Conservation (phyloP, 2,113 vertebrate genomes). For the Turnix velox region DNA sequence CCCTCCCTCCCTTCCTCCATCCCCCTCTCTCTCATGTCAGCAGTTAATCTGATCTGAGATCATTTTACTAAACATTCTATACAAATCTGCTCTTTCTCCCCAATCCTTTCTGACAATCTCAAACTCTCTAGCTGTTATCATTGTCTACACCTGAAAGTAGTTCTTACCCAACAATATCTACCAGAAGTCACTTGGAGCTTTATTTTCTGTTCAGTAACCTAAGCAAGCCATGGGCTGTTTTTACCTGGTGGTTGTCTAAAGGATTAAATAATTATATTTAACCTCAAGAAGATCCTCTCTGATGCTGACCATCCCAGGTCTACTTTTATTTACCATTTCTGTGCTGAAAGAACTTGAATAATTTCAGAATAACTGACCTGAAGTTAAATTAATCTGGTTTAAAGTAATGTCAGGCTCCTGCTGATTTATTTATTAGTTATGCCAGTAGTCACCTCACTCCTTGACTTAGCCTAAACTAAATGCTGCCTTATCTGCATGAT, state of each 20-base stretch:
- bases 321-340: neutral
- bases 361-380: slow-evolving; percentile 5
- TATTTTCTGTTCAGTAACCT: neutral
- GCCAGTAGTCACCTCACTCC: neutral
- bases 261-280: neutral
- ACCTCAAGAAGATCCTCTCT: neutral
- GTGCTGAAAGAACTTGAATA: slow-evolving; percentile 1
- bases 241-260: neutral
- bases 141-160: neutral
- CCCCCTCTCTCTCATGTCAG: slow-evolving; percentile 18
- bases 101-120: neutral
- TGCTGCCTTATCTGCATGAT: neutral
- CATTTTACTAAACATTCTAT: neutral
- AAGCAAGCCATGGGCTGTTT: neutral
- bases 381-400: neutral
- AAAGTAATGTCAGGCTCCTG: neutral
- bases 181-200: neutral
- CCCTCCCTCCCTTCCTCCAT: no score
- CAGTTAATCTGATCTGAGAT: neutral
- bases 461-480: neutral
- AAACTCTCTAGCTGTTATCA: neutral
- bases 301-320: neutral
- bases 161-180: neutral
- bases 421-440: neutral
- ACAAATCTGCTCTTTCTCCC: neutral